A percentile compares a stretch with the other conserved stretches of the same genome.
These are phyloP conservation scores for Anguilla japonica DNA, from an alignment of 2,113 vertebrate genomes.

Conservation along the genomic window DNA sequence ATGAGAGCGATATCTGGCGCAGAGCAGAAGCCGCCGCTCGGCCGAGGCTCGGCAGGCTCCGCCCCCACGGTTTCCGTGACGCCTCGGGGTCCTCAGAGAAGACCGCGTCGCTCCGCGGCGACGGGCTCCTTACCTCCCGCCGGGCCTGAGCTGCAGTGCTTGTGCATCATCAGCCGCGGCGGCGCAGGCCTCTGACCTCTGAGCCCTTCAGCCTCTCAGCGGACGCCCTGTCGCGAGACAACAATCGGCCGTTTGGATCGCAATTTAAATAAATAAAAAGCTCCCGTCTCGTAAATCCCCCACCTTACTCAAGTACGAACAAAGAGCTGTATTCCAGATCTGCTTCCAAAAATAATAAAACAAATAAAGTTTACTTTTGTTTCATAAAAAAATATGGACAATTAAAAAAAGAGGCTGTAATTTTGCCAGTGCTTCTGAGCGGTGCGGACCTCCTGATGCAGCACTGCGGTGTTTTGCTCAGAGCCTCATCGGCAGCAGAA, in stretches of 20 bases:
- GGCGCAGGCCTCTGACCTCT: constrained; percentile 29
- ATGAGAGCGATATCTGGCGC: constrained; percentile 50
- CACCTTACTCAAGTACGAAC: constrained; percentile 42
- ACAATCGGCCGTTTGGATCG: constrained; percentile 35
- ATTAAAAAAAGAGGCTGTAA: constrained; percentile 44
- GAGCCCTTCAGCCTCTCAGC: constrained; percentile 31
- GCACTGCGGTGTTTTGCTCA: constrained; percentile 31
- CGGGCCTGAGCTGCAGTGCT: constrained; percentile 63
- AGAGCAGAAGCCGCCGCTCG: constrained; percentile 50
- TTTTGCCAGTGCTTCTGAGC: constrained; percentile 45
- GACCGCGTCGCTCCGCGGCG: neutral
- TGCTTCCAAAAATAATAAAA: constrained; percentile 22
- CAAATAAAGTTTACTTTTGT: constrained; percentile 30
- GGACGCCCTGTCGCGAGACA: constrained; percentile 47
- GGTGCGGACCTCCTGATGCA: constrained; percentile 49
- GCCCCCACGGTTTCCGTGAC: constrained; percentile 19
- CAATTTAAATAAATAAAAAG: constrained; percentile 1
- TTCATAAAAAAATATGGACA: constrained; percentile 45
- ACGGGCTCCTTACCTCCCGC: constrained; percentile 60
- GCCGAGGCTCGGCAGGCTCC: constrained; percentile 40
- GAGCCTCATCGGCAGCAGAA: constrained; percentile 53
- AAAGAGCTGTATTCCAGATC: constrained; percentile 35
- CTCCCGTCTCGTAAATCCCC: constrained; percentile 19
- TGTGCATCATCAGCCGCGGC: constrained; percentile 61
- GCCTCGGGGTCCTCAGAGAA: constrained; percentile 1